Evolutionary conservation across 2,797 vertebrate species (phyloP).

Genomic region (Masticophis lateralis): DNA sequence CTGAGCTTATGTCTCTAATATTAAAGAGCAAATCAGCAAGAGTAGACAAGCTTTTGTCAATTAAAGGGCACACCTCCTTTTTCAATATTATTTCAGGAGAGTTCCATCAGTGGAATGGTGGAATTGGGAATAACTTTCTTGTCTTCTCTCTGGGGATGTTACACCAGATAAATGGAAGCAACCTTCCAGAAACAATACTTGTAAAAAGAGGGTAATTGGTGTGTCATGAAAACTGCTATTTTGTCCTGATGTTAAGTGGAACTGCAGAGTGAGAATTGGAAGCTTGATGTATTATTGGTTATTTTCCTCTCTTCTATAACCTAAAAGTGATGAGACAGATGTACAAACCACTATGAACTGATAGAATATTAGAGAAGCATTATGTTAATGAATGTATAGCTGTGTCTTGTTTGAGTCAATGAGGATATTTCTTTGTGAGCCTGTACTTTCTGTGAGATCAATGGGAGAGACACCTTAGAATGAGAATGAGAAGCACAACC

Average conservation of each 20-base stretch:
- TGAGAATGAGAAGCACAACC: not conserved
- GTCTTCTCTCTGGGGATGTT: not conserved
- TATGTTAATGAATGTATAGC: not conserved
- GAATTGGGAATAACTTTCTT: not conserved
- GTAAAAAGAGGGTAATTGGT: not conserved
- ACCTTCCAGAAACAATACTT: not conserved
- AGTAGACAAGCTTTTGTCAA: not conserved
- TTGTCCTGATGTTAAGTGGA: not conserved
- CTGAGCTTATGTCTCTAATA: not conserved
- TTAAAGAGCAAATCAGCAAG: not conserved
- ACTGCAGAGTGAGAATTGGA: not conserved
- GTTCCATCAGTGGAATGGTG: not conserved
- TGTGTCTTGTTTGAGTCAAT: not conserved
- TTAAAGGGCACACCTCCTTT: not conserved
- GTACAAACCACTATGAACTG: not conserved
- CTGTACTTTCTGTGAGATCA: not conserved
- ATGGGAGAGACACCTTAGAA: not conserved
- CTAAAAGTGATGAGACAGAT: not conserved
- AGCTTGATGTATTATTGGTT: not conserved
- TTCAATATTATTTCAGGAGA: not conserved
- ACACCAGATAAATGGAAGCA: not conserved
- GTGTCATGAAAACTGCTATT: not conserved
- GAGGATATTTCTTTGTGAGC: not conserved
- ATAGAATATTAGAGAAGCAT: not conserved
- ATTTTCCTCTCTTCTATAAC: not conserved